These are phyloP conservation scores for Melikaiella ostensackeni DNA, from an alignment of 2,888 invertebrate species.

Conservation along the genomic window DNA sequence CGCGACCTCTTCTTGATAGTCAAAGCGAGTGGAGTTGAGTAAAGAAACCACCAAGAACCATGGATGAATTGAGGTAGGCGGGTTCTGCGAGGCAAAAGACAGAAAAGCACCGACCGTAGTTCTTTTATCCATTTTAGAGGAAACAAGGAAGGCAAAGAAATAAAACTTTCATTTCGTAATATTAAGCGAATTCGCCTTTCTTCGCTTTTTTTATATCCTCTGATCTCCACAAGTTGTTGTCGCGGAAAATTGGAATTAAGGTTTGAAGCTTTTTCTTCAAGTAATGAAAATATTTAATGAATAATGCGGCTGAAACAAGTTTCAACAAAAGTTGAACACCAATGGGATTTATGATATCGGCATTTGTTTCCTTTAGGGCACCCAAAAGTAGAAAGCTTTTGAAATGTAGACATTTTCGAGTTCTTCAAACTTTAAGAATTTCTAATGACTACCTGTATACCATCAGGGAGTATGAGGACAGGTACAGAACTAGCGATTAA, in stretches of 20 bases:
- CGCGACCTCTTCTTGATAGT: too few relatives aligned
- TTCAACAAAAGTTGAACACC: neutral
- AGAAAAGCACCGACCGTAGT: conserved; percentile 4
- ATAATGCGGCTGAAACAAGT: neutral
- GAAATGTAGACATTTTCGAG: too few relatives aligned
- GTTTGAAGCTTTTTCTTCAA: neutral
- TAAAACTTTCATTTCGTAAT: conserved; percentile 1
- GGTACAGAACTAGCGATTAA: too few relatives aligned
- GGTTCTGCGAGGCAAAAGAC: neutral
- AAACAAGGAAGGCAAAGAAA: neutral
- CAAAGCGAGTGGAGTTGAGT: conserved; percentile 26
- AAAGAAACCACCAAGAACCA: conserved; percentile 18
- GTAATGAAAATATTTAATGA: neutral
- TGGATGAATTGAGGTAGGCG: conserved; percentile 5
- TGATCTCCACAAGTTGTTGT: neutral
- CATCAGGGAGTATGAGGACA: too few relatives aligned
- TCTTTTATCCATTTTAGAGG: neutral
- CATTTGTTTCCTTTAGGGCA: too few relatives aligned
- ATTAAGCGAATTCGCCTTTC: neutral
- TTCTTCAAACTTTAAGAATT: too few relatives aligned
- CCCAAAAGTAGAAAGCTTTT: too few relatives aligned
- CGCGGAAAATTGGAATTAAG: neutral
- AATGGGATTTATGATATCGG: too few relatives aligned
- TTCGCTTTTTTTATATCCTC: neutral
- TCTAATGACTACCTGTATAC: too few relatives aligned